Base-by-base conservation (phyloP, 1,140 invertebrate genomes). In the Littorina saxatilis region DNA sequence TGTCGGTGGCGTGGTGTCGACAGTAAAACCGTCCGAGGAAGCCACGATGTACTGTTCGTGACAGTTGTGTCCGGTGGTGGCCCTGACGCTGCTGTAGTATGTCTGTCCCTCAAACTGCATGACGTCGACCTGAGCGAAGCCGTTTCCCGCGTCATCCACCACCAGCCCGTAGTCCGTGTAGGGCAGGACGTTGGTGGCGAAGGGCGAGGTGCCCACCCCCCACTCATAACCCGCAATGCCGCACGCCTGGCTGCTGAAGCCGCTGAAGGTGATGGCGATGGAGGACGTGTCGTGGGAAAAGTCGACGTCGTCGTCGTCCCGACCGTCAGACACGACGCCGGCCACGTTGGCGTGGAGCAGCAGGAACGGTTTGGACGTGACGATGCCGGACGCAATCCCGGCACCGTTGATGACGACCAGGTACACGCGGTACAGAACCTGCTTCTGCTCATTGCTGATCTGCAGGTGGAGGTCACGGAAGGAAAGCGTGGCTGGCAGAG, bases 201-300 rank as follows among this genome's bases (percentile, higher is more conserved):
- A 85, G 32, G 86, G 85, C 23, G 83, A 61, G 17, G 80, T 82
- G 47, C 86, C 86, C 20, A 87, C 77, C 1, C 82, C 86, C 86
- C 86, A 87, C 73, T 87, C 85, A 76, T 85, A 87, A 23, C 82
- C 61, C 9, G 75, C 72, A 20, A 87, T 84, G 50, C 75, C 81
- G 79, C 86, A 87, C 13, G 82, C 82, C 63, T 86, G 79, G 79
- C 85, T 86, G 75, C 82, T 79, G 82, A 87, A 87, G 13, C 86
- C 86, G 52, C 58, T 68, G 75, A 87, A 87, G n/a, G 82, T 77
- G 27, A 86, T 79, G n/a, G 82, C 83, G 17, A 87, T 50, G 17
- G 85, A 85, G 55, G 85, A 73, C n/a, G 68, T 83, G 75, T 87
- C 86, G 40, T 74, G 27, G 0, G 80, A 82, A 72, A 77, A 87